Base-by-base conservation (phyloP, 2,797 vertebrate genomes). In the Phoxinus dragarum region DNA sequence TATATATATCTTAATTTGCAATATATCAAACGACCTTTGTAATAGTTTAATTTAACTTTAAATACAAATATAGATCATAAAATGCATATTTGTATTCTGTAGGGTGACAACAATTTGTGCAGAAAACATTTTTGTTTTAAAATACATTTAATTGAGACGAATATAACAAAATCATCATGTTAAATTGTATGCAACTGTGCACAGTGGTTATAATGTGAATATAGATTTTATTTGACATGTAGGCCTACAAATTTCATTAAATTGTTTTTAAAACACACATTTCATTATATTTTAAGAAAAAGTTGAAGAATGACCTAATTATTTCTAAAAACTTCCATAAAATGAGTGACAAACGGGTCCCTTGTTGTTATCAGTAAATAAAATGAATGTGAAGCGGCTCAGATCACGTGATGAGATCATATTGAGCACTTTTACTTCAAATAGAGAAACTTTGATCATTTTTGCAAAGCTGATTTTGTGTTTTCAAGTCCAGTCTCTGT, bases 401-500 rank as follows among this genome's bases (percentile, higher is more conserved):
- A 49, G 47, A 49, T 5, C 47, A 16, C 14, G 14, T 49, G 47
- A 44, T 44, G 10, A 12, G 42, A 42, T 42, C 42, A 42, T 42
- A 42, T 42, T 42, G 40, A 42, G 44, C 12, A 14, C 44, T 47
- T 47, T 47, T 14, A 14, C 44, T 47, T 47, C 27, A 21, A 10
- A 74, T 11, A 8, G 21, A 77, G 23, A 59, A 52, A 14, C 8
- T 78, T 44, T 44, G 4, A 27, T 5, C 1, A 6, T 31, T 79
- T 79, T 42, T 19, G 56, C 40, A 66, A 31, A 34, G 76, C 38
- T 61, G 8, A 31, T 21, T 34, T 34, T 47, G 17, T 42, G 36
- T 59, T 74, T 34, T 72, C 6, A 16, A 66, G 36, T 21, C 64
- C 42, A 40, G 87, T 86, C 79, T 87, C 52, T 77, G 72, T 87